phyloP scores from a whole-genome alignment of 2,888 invertebrate genomes.

The Sinopyrophorus schimmeli region DNA sequence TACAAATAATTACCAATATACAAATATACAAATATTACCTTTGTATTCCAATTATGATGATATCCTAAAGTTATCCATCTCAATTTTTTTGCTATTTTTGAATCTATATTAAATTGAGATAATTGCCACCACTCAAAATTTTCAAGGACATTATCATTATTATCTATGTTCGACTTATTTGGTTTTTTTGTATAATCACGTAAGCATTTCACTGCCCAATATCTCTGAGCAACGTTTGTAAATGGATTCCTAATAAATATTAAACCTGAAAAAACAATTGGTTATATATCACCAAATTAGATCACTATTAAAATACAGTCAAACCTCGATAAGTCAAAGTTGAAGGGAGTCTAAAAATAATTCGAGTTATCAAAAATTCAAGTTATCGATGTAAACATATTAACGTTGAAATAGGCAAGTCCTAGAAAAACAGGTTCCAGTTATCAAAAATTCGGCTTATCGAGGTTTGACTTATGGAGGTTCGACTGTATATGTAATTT shows the following conservation, averaged over 20 bases:
- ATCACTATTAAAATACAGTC: no score
- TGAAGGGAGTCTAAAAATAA: no score
- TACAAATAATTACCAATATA: no score
- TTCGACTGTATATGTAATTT: no score
- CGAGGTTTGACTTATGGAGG: no score
- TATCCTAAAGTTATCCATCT: constrained; percentile 97
- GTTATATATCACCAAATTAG: constrained; percentile 9
- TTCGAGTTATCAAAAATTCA: no score
- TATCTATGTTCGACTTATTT: constrained; percentile 70
- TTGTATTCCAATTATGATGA: constrained; percentile 98
- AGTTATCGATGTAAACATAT: no score
- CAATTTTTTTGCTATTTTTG: constrained; percentile 60
- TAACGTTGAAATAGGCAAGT: no score
- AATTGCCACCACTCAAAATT: constrained; percentile 68
- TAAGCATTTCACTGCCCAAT: constrained; percentile 81
- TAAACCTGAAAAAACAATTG: constrained; percentile 66
- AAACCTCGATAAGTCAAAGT: no score
- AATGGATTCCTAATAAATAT: constrained; percentile 85
- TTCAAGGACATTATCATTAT: constrained; percentile 51
- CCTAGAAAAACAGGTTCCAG: no score
- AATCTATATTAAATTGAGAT: constrained; percentile 52
- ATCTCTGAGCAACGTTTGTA: constrained; percentile 72
- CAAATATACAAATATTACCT: constrained; percentile 60
- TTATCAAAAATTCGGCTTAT: no score
- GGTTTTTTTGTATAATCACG: constrained; percentile 76